phyloP scores from a whole-genome alignment of 1,140 invertebrate genomes.

The Platyscapa corneri region DNA sequence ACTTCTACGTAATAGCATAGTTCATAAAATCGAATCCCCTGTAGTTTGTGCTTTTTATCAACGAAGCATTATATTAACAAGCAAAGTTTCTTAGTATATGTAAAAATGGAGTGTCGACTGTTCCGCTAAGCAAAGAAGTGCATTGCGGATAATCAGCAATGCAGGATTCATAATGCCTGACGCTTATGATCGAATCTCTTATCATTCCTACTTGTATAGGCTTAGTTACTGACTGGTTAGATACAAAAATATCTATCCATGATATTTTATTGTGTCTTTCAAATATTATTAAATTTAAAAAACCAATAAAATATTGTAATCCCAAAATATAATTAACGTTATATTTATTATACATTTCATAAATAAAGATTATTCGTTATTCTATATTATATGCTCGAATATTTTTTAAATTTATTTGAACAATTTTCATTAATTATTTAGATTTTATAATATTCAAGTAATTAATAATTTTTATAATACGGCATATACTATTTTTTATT shows the following conservation, averaged over 20 bases:
- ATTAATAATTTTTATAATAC: no score
- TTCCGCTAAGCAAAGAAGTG: background rate
- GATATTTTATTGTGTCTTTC: background rate
- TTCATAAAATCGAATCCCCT: constrained; percentile 3
- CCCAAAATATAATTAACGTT: background rate
- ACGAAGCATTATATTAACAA: constrained; percentile 29
- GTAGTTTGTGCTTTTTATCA: background rate
- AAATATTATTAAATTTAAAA: background rate
- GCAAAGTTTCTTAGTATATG: background rate
- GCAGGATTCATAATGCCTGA: background rate
- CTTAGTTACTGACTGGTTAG: background rate
- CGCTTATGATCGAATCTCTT: background rate
- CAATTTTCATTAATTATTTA: no score
- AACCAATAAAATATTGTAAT: background rate
- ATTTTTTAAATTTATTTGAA: no score
- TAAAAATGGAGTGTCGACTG: background rate
- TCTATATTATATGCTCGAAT: background rate
- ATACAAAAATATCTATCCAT: background rate
- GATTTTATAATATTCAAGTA: no score
- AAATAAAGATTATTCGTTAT: background rate
- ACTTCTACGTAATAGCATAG: background rate
- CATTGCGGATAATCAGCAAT: constrained; percentile 21
- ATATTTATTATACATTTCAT: background rate
- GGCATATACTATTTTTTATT: no score
- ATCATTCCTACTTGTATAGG: background rate